A percentile compares a stretch with the other conserved stretches of the same genome.
Evolutionary conservation across 2,797 vertebrate genomes (phyloP).

Genomic region (Apogon hyalosoma): DNA sequence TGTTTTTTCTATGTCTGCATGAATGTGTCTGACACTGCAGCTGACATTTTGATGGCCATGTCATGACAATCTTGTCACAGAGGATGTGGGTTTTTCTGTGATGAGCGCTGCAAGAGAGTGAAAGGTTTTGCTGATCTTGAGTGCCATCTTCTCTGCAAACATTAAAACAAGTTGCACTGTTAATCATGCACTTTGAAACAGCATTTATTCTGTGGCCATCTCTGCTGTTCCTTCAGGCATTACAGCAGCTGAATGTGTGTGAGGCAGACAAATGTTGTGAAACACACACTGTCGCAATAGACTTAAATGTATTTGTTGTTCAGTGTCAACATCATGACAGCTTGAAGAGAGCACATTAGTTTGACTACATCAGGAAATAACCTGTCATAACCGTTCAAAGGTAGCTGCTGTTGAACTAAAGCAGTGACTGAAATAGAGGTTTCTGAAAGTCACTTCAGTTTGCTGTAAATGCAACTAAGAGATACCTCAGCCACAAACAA

Average conservation of each 20-base stretch:
- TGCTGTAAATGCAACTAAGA: background rate
- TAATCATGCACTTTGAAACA: conserved; percentile 1
- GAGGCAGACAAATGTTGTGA: conserved; percentile 35
- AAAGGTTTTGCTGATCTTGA: conserved; percentile 10
- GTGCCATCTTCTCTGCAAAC: conserved; percentile 10
- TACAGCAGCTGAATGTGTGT: background rate
- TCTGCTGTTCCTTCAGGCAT: background rate
- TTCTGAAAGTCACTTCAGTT: conserved; percentile 21
- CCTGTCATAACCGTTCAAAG: background rate
- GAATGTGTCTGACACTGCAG: conserved; percentile 32
- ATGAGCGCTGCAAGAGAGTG: conserved; percentile 42
- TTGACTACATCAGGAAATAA: conserved; percentile 21
- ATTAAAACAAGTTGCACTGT: background rate
- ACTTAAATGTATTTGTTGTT: background rate
- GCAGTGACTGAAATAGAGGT: conserved; percentile 12
- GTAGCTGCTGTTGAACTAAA: conserved; percentile 5
- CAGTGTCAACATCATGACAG: background rate
- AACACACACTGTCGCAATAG: conserved; percentile 34
- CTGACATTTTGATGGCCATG: conserved; percentile 65
- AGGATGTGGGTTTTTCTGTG: conserved; percentile 77
- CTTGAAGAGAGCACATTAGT: background rate
- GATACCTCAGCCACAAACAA: background rate
- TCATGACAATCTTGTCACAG: conserved; percentile 62
- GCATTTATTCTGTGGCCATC: background rate
- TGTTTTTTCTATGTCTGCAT: conserved; percentile 9